Evolutionary conservation across 1,140 invertebrate genomes (phyloP).

Genomic region (Cardiocondyla obscurior): DNA sequence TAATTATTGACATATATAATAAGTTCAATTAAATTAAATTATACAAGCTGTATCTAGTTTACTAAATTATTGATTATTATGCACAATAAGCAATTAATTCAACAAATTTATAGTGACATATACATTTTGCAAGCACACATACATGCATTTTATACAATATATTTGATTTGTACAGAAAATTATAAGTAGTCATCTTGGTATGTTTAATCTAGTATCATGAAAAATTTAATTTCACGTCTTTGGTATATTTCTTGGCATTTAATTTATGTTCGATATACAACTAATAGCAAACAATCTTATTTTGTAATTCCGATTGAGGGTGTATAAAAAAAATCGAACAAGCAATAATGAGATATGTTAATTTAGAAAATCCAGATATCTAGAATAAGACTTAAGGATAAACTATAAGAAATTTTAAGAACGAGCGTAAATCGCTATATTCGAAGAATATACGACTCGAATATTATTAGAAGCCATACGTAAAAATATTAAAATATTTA

Average conservation of each 20-base stretch:
- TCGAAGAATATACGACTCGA: neutral
- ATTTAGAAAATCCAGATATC: neutral
- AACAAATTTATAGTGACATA: too few species aligned
- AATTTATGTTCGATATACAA: constrained; percentile 20
- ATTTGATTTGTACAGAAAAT: constrained; percentile 35
- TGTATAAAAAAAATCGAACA: constrained; percentile 17
- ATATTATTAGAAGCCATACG: neutral
- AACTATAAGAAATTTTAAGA: neutral
- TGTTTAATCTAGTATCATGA: neutral
- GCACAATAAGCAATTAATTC: too few species aligned
- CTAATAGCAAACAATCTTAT: neutral
- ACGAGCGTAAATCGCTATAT: neutral
- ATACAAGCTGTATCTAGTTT: too few species aligned
- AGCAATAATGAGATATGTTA: constrained; percentile 14
- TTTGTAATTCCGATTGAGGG: neutral
- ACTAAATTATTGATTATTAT: too few species aligned
- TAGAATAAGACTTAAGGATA: neutral
- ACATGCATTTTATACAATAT: neutral
- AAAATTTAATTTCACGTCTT: neutral
- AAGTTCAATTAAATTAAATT: too few species aligned
- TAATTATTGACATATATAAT: too few species aligned
- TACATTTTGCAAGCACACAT: too few species aligned
- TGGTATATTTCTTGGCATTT: neutral
- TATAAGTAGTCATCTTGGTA: constrained; percentile 3
- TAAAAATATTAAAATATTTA: constrained; percentile 11